Conservation (phyloP, 2,113 vertebrate species). For the Phocoena phocoena region DNA sequence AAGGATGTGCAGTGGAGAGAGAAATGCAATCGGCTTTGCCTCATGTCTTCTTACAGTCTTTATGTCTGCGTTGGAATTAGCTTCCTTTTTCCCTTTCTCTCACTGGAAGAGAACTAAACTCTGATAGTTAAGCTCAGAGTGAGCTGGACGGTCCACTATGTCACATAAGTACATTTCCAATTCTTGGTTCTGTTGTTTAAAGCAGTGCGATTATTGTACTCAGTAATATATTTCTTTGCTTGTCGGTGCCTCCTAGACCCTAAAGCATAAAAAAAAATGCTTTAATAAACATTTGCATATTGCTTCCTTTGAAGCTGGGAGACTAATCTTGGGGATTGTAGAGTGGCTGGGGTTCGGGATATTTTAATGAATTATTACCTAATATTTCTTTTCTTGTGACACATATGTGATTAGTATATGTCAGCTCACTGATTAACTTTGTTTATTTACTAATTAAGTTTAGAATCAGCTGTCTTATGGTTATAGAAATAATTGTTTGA, state of each 20-base stretch:
- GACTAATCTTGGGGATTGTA: not conserved
- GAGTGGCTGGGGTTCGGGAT: conserved; percentile 60
- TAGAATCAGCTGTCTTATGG: conserved; percentile 74
- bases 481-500: conserved; percentile 85
- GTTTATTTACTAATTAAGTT: conserved; percentile 86
- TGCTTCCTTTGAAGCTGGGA: conserved; percentile 60
- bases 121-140: conserved; percentile 62
- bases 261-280: conserved; percentile 76
- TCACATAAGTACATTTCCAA: not conserved
- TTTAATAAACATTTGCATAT: conserved; percentile 69
- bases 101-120: conserved; percentile 9
- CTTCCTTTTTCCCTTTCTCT: not conserved
- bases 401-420: conserved; percentile 77
- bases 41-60: not conserved
- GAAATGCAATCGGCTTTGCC: not conserved
- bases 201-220: conserved; percentile 73
- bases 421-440: conserved; percentile 83
- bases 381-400: conserved; percentile 68
- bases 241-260: conserved; percentile 63
- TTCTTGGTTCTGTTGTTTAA: conserved; percentile 66
- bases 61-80: not conserved
- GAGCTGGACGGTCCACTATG: not conserved
- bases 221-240: conserved; percentile 64
- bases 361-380: conserved; percentile 71
- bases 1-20: not conserved